These are phyloP conservation scores for Peromyscus californicus DNA, from an alignment of 2,113 vertebrate species.

Conservation along the genomic window DNA sequence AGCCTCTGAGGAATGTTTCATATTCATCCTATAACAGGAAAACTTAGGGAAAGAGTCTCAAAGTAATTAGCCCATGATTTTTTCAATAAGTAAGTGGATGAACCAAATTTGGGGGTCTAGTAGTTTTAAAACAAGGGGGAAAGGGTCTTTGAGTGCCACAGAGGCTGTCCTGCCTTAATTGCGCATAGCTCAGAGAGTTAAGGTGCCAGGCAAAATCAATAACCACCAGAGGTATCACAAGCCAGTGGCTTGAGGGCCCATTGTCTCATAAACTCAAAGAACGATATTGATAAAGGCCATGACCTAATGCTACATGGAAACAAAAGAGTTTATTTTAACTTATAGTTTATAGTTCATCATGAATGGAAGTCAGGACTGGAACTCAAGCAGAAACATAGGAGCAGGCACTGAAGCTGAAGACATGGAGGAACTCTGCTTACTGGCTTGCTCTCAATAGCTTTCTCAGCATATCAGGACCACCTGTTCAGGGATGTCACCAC, in stretches of 20 bases:
- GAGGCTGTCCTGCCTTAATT: not conserved
- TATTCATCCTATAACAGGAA: not conserved
- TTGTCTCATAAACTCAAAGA: not conserved
- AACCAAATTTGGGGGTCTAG: not conserved
- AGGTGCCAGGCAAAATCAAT: not conserved
- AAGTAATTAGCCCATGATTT: not conserved
- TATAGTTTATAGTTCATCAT: not conserved
- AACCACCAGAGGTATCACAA: not conserved
- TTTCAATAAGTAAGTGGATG: not conserved
- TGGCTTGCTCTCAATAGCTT: not conserved
- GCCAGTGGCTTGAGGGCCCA: not conserved
- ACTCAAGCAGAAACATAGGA: not conserved
- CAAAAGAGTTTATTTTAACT: not conserved
- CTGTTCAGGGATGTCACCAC: not conserved
- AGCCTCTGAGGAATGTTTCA: not conserved
- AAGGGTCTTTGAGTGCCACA: not conserved
- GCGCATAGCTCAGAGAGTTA: not conserved
- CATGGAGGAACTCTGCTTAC: not conserved
- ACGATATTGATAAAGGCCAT: not conserved
- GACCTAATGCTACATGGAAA: not conserved
- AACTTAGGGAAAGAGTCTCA: not conserved
- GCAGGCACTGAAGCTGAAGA: not conserved
- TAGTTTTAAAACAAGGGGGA: not conserved
- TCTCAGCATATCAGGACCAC: not conserved
- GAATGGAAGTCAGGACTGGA: not conserved